These are phyloP conservation scores for Crenichthys baileyi DNA, from an alignment of 2,797 vertebrate genomes.

Conservation along the genomic window DNA sequence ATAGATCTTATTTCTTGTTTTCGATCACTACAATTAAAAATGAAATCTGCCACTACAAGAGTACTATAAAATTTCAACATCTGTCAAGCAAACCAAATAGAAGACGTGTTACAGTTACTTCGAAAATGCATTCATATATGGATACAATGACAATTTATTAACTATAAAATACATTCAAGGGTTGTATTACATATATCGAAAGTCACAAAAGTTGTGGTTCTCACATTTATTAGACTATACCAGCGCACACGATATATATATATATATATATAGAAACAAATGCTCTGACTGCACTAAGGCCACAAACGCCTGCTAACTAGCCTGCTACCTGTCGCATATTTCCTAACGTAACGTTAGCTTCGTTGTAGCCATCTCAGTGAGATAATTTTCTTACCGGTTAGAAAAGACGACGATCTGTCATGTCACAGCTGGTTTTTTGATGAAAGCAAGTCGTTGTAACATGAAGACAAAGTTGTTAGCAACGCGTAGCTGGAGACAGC, in stretches of 20 bases:
- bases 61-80: neutral
- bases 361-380: neutral
- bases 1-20: no score
- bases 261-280: neutral
- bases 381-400: slow-evolving; percentile 50
- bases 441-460: neutral
- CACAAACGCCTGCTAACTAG: slow-evolving; percentile 25
- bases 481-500: neutral
- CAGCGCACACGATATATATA: neutral
- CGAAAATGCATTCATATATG: neutral
- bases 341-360: slow-evolving; percentile 13
- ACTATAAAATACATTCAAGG: neutral
- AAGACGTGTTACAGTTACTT: neutral
- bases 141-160: neutral
- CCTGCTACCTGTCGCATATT: slow-evolving; percentile 6
- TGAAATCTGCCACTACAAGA: neutral
- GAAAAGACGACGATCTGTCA: neutral
- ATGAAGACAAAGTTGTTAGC: neutral
- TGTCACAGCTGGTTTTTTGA: neutral
- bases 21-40: neutral
- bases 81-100: neutral
- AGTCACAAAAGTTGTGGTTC: neutral
- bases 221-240: neutral
- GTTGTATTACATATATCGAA: neutral
- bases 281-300: neutral